Evolutionary conservation across 2,113 vertebrate species (phyloP), one percentile per base, ranked within the genome.

Genomic region (Leptocoma aspasia): DNA sequence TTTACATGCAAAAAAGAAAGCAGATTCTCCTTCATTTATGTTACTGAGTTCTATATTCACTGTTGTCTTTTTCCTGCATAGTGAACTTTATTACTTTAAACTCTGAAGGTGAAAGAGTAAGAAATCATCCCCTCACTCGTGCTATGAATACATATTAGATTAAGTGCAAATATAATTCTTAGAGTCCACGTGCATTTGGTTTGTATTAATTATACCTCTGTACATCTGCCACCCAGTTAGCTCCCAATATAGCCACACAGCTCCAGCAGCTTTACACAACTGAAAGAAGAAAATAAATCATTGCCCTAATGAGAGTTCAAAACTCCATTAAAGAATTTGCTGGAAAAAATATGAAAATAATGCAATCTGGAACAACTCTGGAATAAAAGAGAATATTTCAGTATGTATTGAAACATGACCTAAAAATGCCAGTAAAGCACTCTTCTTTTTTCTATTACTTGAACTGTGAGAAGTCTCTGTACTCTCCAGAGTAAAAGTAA

Each of bases 321-420:
- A 96, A 77, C 56, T 64, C 44, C 3, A 1, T 66, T 81, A 89
- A 41, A 95, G 80, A 90, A 96, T 89, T 95, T 78, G 64, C 82
- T 95, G 69, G 53, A 88, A 92, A 64, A 90, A 96, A 92, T 65
- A 92, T 21, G 52, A 96, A 92, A 91, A 94, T 82, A 94, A 94
- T 92, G 92, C 61, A 89, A 86, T 81, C 68, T 92, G 71, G 85
- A 94, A 89, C 63, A 95, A 78, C 28, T 64, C 50, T 52, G 22
- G 39, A 95, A 82, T 86, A 92, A 94, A 92, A 96, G 61, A 84
- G 90, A 92, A 89, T 95, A 94, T 89, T 97, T 94, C 94, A 92
- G 81, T 82, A 89, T 76, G 53, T 85, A 95, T 85, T 81, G 83
- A 92, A 94, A 89, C 53, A 79, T 95, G 92, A 95, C 95, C 95